Base-by-base conservation (phyloP, 2,888 invertebrate species). In the Athripsodes cinereus region DNA sequence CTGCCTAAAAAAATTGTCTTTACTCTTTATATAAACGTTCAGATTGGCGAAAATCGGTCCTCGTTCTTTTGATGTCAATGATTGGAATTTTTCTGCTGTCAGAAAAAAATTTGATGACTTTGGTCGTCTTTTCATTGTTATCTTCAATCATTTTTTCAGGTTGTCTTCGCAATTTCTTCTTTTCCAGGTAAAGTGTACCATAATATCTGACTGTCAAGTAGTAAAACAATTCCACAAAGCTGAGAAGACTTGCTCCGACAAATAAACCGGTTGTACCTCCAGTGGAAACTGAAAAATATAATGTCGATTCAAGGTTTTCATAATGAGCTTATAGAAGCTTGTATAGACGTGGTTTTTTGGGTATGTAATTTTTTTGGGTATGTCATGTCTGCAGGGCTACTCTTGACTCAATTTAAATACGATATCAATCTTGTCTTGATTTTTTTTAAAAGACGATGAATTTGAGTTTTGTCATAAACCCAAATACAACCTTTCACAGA, bases 231-330 rank as follows among this genome's bases (percentile, higher is more conserved):
- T 86, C 85, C 1, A 83, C 81, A 65, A 85, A 84, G 66, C 85
- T 85, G 0, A 86, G 71, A n/a, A 85, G 66, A 67, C 85, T 85
- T 10, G 85, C 85, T 11, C 85, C 85, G 13, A 84, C 81, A 67
- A 85, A 85, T 0, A 86, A 73, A 0, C 84, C 82, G 0, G 84
- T 81, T 2, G 84, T 83, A 40, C 85, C 84, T 3, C 85, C 85
- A 62, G 85, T 76, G 0, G 84, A 85, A 16, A 85, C 85, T 85
- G 53, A 51, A 56, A 56, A 10, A 21, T 11, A 51, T 21, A 22
- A 47, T 19, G 26, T 26, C 10, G 26, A 26, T 6, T 26, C 26
- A 26, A 26, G n/a, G n/a, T n/a, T n/a, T n/a, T n/a, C n/a, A n/a
- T n/a, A n/a, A n/a, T n/a, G n/a, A n/a, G n/a, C n/a, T n/a, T n/a